Conservation (phyloP, 2,797 vertebrate species). For the Morus bassanus region DNA sequence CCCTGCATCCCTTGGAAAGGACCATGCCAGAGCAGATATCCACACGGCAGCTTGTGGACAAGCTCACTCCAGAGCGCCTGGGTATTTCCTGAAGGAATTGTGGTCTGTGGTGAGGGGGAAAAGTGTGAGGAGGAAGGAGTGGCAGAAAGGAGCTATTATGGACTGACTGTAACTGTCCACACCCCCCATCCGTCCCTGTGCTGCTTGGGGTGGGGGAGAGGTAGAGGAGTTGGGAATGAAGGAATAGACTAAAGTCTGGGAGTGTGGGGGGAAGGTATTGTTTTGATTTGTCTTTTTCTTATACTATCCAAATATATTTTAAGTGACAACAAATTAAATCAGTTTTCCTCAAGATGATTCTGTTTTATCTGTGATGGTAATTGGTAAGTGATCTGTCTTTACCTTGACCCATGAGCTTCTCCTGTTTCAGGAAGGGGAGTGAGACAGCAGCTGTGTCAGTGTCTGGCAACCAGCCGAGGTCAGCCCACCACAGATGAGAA, state of each 20-base stretch:
- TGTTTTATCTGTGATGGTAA: not conserved
- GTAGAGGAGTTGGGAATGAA: not conserved
- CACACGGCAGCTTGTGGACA: not conserved
- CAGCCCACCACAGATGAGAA: not conserved
- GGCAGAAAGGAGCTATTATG: not conserved
- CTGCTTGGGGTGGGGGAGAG: not conserved
- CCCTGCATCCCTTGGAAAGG: not conserved
- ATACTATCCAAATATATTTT: not conserved
- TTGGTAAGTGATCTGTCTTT: not conserved
- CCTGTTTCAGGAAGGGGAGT: not conserved
- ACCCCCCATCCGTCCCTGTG: not conserved
- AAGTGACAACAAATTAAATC: not conserved
- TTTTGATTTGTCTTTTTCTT: not conserved
- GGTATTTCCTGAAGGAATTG: not conserved
- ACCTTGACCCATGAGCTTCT: not conserved
- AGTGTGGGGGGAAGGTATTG: not conserved
- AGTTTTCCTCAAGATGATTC: not conserved
- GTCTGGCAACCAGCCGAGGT: not conserved
- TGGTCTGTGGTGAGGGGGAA: too few species aligned
- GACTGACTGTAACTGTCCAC: fast-evolving
- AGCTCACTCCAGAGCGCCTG: not conserved
- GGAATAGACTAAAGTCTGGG: not conserved
- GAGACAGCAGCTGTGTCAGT: not conserved
- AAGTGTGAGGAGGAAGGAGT: not conserved
- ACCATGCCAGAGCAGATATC: too few species aligned